phyloP scores from a whole-genome alignment of 1,140 invertebrate genomes.

The Macrobrachium nipponense region DNA sequence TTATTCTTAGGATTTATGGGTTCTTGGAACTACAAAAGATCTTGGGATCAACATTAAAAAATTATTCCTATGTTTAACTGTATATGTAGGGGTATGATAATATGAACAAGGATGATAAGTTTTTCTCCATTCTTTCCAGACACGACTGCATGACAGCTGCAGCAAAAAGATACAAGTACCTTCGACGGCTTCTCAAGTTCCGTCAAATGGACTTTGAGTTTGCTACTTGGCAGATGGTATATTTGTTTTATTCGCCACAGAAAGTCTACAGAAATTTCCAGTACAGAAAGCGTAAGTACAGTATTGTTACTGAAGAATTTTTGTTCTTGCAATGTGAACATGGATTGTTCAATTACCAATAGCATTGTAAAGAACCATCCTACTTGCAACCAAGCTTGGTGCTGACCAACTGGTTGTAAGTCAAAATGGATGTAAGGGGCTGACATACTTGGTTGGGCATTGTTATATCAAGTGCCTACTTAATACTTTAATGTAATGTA shows the following conservation, averaged over 20 bases:
- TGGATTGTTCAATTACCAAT: no score
- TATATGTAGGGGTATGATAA: neutral
- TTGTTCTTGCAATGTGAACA: neutral
- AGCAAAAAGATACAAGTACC: conserved; percentile 92
- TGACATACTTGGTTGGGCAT: no score
- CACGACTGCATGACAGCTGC: conserved; percentile 84
- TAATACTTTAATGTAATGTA: no score
- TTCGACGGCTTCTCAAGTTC: conserved; percentile 90
- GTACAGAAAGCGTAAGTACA: conserved; percentile 89
- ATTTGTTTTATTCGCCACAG: conserved; percentile 93
- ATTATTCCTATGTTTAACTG: neutral
- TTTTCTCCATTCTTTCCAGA: conserved; percentile 67
- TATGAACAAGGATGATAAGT: no score
- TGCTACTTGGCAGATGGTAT: conserved; percentile 98
- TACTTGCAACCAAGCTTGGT: no score
- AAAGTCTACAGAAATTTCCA: conserved; percentile 99
- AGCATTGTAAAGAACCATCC: no score
- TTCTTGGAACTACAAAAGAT: no score
- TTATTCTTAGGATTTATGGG: no score
- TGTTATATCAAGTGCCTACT: no score
- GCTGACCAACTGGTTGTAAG: no score
- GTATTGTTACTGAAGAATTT: neutral
- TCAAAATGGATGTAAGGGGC: no score
- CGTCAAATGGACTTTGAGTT: conserved; percentile 99
- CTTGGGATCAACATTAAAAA: neutral